Conservation (phyloP, 2,113 vertebrate genomes). For the Machaerirhynchus nigripectus region DNA sequence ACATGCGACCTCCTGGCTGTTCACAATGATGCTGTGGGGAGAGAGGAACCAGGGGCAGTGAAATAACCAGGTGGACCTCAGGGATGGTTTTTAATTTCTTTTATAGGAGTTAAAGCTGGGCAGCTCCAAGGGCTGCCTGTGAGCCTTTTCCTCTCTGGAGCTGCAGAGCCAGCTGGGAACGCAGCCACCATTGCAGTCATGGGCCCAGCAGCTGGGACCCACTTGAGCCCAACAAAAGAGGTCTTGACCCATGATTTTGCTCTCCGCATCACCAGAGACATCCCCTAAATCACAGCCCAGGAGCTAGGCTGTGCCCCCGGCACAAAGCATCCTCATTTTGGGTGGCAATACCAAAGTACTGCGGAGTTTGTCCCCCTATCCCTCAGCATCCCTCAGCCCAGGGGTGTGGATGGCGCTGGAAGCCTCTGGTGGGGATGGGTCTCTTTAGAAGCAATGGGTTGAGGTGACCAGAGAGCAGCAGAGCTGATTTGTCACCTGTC, state of each 20-base stretch:
- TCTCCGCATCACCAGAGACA: background rate
- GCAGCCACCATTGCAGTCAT: fast-evolving
- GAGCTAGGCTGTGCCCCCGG: background rate
- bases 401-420: background rate
- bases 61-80: background rate
- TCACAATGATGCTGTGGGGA: constrained; percentile 49
- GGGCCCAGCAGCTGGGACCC: background rate
- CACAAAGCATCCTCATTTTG: background rate
- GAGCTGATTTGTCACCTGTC: constrained; percentile 66
- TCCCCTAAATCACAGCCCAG: background rate
- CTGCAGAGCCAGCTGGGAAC: background rate
- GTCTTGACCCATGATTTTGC: background rate
- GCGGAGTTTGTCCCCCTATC: fast-evolving
- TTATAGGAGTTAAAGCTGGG: background rate
- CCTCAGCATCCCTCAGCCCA: background rate
- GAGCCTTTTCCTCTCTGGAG: background rate
- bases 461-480: background rate
- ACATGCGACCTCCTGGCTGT: constrained; percentile 70
- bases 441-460: background rate
- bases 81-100: background rate
- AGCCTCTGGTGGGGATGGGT: background rate
- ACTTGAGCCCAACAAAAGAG: background rate
- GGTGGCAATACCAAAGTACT: fast-evolving
- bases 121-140: background rate
- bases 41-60: fast-evolving